phyloP scores from a whole-genome alignment of 2,113 vertebrate species.

The Macheiramphus alcinus region DNA sequence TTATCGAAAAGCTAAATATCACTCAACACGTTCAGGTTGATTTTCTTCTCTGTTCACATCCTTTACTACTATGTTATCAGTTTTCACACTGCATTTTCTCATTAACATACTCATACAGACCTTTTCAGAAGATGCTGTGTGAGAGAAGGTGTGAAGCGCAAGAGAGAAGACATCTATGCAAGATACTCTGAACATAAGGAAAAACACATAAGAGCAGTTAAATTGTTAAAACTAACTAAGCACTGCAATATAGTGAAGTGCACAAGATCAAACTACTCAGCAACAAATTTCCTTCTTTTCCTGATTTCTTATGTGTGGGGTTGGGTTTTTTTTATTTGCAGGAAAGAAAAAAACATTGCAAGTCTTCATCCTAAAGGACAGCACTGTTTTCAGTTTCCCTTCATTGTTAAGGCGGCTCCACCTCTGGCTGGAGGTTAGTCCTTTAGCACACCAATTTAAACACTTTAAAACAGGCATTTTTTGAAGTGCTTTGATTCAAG shows the following conservation, averaged over 20 bases:
- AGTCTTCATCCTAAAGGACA: background rate
- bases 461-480: background rate
- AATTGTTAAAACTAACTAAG: background rate
- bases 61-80: background rate
- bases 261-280: background rate
- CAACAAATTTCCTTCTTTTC: background rate
- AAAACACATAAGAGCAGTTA: background rate
- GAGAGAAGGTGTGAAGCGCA: background rate
- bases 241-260: background rate
- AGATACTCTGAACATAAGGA: slow-evolving; percentile 5
- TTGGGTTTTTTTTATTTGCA: background rate
- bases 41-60: background rate
- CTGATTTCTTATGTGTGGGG: background rate
- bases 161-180: background rate
- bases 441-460: background rate
- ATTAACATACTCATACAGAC: background rate
- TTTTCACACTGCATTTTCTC: slow-evolving; percentile 31
- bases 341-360: background rate
- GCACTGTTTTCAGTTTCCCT: background rate
- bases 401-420: background rate
- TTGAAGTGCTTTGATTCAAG: background rate
- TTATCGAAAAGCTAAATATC: background rate
- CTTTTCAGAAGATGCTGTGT: background rate
- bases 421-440: background rate
- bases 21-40: background rate